Evolutionary conservation across 2,797 vertebrate genomes (phyloP), one percentile per base, ranked within the genome.

Genomic region (Typhlichthys eigenmanni): DNA sequence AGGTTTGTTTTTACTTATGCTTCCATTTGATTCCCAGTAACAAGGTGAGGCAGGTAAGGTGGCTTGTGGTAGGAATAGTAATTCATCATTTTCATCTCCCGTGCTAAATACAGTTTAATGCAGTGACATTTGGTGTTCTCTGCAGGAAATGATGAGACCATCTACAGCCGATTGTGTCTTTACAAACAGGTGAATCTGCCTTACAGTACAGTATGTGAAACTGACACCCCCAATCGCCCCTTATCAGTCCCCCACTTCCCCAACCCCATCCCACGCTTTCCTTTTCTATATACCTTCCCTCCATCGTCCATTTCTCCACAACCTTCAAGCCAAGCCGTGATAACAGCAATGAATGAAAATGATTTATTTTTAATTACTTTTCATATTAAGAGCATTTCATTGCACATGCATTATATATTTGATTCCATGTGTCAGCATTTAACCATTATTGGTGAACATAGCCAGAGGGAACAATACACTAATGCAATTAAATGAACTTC

Each of bases 321-420:
- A 29, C 58, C 74, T 82, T 83, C 60, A 47, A 69, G 78, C 66
- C 64, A 55, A 68, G 68, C 81, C 50, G 46, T 51, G 86, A 88
- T 86, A 87, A 80, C 74, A 58, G 9, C 2, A 7, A 64, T 65
- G 71, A 83, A 85, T 87, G 76, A 78, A 85, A 86, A 83, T 72
- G 14, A 85, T 87, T 83, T 76, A n/a, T 76, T 81, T 86, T 83
- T 89, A 88, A 91, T 91, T 87, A 84, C 84, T 82, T 87, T 80
- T 77, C 72, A 64, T 81, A 87, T 83, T 82, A 79, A 81, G 79
- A 72, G 69, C 72, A 83, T 78, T 85, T 68, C 14, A 38, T 75
- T 79, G 75, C 55, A 13, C 77, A 82, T 87, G 83, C 79, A 85
- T 90, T 90, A 80, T 86, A 85, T 80, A 85, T 87, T 79, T 84